Evolutionary conservation across 1,140 invertebrate species (phyloP), one percentile per base, ranked within the genome.

Genomic region (Zaprionus capensis): DNA sequence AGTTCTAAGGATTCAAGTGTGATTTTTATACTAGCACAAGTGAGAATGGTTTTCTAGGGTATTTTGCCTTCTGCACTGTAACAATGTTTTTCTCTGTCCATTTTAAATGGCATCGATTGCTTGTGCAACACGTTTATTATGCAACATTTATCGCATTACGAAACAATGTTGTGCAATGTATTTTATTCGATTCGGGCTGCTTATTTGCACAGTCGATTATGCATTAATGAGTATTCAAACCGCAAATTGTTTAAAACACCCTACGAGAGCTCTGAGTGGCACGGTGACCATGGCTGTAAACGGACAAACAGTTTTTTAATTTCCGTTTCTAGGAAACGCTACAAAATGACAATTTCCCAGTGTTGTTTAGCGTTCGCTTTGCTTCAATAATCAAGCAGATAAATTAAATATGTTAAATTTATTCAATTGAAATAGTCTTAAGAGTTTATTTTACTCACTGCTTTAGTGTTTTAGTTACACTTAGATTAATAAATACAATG

Each of bases 101-200:
- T 63, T 71, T 75, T 61, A 71, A 78, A 76, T 66, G n/a, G 28
- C 22, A 57, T 58, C 53, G 28, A 67, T 63, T 61, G 24, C 31
- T 36, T 63, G 66, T 76, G 55, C 67, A 64, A 69, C 41, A 53
- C 28, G 65, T 80, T 74, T 72, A 88, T 80, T 86, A 81, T 90
- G 77, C 55, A 38, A 65, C 46, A 81, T 80, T 87, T 77, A 83
- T 88, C 68, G 69, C 65, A 84, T 81, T 84, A 76, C 78, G 61
- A 81, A 65, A 88, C 74, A 76, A 78, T 66, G 51, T 57, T n/a
- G 1, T 22, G 46, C 4, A 51, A 51, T 51, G 46, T 59, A 34
- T 55, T 74, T 80, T 71, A 88, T 59, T 38, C 63, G 69, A 36
- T 80, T 80, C 77, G 82, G 80, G 58, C 24, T 31, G 15, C 53